phyloP scores from a whole-genome alignment of 2,113 vertebrate species.

The Lichenostomus cassidix region DNA sequence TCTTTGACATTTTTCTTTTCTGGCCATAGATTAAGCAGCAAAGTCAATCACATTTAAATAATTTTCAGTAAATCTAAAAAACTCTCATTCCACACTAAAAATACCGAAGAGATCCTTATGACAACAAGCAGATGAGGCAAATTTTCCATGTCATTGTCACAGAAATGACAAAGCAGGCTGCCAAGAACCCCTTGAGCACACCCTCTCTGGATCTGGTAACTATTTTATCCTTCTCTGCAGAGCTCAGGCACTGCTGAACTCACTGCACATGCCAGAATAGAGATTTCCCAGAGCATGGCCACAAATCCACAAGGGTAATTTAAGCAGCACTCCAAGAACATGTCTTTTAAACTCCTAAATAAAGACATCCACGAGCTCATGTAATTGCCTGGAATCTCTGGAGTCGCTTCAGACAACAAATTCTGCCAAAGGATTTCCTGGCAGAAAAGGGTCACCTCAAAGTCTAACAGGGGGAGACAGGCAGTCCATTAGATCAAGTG shows the following conservation, averaged over 20 bases:
- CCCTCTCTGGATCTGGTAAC: background rate
- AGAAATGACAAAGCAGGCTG: background rate
- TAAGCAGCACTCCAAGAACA: background rate
- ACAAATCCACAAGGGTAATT: slow-evolving; percentile 23
- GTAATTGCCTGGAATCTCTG: slow-evolving; percentile 44
- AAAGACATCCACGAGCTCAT: slow-evolving; percentile 9
- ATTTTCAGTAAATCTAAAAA: background rate
- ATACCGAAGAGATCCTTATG: background rate
- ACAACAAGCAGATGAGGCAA: background rate
- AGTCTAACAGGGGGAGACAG: slow-evolving; percentile 46
- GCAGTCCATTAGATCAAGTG: slow-evolving; percentile 13
- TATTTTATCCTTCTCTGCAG: background rate
- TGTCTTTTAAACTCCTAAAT: slow-evolving; percentile 25
- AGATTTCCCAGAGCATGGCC: background rate
- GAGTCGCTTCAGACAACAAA: slow-evolving; percentile 49
- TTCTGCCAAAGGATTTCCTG: slow-evolving; percentile 12
- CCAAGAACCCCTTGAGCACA: background rate
- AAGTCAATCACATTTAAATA: background rate
- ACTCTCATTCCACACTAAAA: background rate
- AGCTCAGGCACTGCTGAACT: background rate
- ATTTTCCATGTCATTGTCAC: background rate
- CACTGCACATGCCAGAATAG: background rate
- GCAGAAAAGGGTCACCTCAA: background rate
- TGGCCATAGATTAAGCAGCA: background rate
- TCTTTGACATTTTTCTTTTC: background rate